Base-by-base conservation (phyloP, 1,140 invertebrate genomes). In the Neotoxoptera formosana region DNA sequence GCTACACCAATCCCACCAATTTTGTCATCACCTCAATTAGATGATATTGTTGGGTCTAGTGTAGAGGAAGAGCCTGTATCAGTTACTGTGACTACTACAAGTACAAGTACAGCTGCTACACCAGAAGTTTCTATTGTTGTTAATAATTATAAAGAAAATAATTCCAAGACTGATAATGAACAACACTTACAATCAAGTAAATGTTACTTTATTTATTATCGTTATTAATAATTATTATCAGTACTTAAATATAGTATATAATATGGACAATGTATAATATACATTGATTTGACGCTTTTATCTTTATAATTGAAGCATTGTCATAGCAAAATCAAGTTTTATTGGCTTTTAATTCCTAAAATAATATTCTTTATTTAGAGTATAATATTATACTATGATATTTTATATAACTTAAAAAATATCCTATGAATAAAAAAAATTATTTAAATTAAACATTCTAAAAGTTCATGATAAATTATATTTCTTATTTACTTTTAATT, bases 91-190 rank as follows among this genome's bases (percentile, higher is more conserved):
- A 93, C 90, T 53, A 93, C 93, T 8, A 93, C 95, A 94, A 90
- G 94, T 95, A 7, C 95, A 95, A 93, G 95, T 95, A 11, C 95
- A 94, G 88, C 48, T 30, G 81, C 91, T 20, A 41, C 91, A 9
- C 34, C 91, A 56, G 91, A 93, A 86, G 47, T 86, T 30, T 86
- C 76, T 56, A 41, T 91, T 81, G 21, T 90, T 67, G 56, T 67
- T 60, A 90, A 90, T 67, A 93, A 83, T 93, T 83, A 56, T 84
- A 91, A 91, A 48, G 90, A 91, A 91, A 93, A 86, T 56, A 93
- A 84, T 41, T 25, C 91, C 21, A 93, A 84, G 48, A 86, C 91
- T 53, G 91, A 93, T 36, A 83, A 83, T 53, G 91, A 93, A 93
- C 76, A 84, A 36, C 47, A 86, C 34, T 83, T 83, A 45, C 91